Conservation (phyloP, 2,888 invertebrate genomes). For the Mystacides longicornis region DNA sequence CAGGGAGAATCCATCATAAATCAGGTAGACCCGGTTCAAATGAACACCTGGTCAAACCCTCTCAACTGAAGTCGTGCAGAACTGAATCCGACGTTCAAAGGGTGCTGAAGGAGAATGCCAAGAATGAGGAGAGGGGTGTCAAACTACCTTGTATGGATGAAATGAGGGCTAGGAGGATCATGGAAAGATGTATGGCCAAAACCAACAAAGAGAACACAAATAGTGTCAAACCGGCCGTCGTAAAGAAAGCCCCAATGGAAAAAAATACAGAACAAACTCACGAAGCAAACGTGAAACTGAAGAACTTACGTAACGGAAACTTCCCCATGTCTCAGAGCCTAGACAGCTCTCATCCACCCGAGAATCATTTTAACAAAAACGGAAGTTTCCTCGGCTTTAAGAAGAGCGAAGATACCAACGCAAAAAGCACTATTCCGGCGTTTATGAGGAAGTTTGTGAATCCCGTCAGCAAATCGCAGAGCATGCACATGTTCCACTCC, state of each 20-base stretch:
- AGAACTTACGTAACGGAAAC: conserved; percentile 20
- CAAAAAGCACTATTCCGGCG: conserved; percentile 1
- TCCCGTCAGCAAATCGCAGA: conserved; percentile 42
- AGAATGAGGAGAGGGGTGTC: conserved; percentile 26
- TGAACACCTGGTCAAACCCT: conserved; percentile 16
- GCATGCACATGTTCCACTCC: conserved; percentile 34
- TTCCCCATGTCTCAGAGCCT: conserved; percentile 17
- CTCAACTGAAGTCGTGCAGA: conserved; percentile 37
- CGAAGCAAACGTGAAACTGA: conserved; percentile 15
- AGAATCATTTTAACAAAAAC: neutral
- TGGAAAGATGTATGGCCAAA: conserved; percentile 22
- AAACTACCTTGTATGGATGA: conserved; percentile 35
- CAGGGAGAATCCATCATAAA: conserved; percentile 38
- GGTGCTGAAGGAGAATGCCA: conserved; percentile 33
- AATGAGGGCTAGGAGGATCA: conserved; percentile 28
- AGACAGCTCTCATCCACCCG: neutral
- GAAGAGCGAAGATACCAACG: neutral
- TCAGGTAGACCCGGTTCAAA: conserved; percentile 35
- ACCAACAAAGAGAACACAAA: conserved; percentile 8
- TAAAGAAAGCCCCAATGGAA: neutral
- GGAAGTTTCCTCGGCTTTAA: neutral
- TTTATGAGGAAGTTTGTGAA: conserved; percentile 44
- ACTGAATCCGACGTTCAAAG: conserved; percentile 44
- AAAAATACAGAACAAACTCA: conserved; percentile 1
- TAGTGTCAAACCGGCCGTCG: neutral